Conservation (phyloP, 2,113 vertebrate species). For the Rallus limicola region DNA sequence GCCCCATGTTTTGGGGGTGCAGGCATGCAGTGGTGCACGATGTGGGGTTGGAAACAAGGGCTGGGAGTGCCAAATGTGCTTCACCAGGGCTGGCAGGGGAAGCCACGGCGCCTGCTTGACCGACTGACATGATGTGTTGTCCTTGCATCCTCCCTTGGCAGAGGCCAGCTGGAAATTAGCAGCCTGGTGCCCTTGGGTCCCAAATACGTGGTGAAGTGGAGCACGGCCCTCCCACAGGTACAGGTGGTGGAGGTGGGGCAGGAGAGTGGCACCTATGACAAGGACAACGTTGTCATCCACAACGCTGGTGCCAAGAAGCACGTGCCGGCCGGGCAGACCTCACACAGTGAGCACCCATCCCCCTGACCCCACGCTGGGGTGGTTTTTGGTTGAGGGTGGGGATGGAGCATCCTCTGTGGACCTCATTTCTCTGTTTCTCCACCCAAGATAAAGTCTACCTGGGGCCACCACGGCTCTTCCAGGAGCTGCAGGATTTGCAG, state of each 20-base stretch:
- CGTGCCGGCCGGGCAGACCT: background rate
- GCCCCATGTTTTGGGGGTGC: background rate
- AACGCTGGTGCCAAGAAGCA: conserved; percentile 76
- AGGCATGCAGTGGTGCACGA: background rate
- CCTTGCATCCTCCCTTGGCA: background rate
- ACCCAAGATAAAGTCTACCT: conserved; percentile 85
- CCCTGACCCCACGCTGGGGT: fast-evolving
- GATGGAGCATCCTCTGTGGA: background rate
- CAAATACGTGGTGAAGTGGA: conserved; percentile 96
- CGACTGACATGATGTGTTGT: too few species aligned
- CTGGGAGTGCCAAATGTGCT: background rate
- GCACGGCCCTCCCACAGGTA: conserved; percentile 88
- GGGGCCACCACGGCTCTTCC: conserved; percentile 91
- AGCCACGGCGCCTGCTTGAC: fast-evolving
- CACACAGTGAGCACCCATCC: conserved; percentile 62
- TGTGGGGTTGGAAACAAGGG: background rate
- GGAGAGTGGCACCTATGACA: conserved; percentile 79
- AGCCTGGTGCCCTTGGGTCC: conserved; percentile 92
- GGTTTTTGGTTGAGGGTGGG: background rate
- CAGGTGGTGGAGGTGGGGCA: conserved; percentile 93
- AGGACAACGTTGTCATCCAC: conserved; percentile 81
- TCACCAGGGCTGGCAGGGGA: background rate
- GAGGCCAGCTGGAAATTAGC: conserved; percentile 88
- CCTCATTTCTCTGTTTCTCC: background rate
- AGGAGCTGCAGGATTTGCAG: conserved; percentile 94